phyloP scores from a whole-genome alignment of 2,113 vertebrate species.

The Tyrannus savana region DNA sequence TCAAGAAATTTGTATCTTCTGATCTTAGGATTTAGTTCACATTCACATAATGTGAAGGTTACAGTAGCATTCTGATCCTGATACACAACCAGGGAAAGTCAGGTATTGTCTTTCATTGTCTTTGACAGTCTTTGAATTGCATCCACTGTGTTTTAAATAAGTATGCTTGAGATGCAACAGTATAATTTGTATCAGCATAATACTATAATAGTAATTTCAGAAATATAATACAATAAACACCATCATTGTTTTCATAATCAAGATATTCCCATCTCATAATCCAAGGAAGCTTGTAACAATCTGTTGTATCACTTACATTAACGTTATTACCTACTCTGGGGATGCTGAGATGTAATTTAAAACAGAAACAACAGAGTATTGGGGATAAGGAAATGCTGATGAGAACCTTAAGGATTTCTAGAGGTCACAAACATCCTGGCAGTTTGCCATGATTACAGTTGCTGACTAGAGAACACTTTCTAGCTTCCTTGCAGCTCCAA shows the following conservation, averaged over 20 bases:
- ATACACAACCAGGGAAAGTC: not conserved
- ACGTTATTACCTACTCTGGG: not conserved
- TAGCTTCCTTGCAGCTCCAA: not conserved
- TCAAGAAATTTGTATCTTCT: not conserved
- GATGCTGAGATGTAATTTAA: constrained; percentile 19
- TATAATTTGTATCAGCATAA: not conserved
- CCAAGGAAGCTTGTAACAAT: constrained; percentile 28
- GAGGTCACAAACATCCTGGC: not conserved
- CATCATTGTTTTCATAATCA: constrained; percentile 13
- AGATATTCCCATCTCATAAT: constrained; percentile 16
- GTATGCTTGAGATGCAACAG: not conserved
- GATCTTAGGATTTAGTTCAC: not conserved
- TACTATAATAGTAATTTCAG: not conserved
- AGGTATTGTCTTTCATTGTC: constrained; percentile 16
- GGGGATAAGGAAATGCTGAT: constrained; percentile 16
- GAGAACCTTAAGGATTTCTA: not conserved
- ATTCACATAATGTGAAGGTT: not conserved
- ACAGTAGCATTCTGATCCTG: not conserved
- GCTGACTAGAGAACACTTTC: not conserved
- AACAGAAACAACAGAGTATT: not conserved
- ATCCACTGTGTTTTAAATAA: not conserved
- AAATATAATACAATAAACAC: not conserved
- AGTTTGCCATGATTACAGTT: not conserved
- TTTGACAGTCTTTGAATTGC: not conserved
- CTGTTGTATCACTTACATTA: constrained; percentile 46